These are phyloP conservation scores for Nezara viridula DNA, from an alignment of 2,888 invertebrate species.

Conservation along the genomic window DNA sequence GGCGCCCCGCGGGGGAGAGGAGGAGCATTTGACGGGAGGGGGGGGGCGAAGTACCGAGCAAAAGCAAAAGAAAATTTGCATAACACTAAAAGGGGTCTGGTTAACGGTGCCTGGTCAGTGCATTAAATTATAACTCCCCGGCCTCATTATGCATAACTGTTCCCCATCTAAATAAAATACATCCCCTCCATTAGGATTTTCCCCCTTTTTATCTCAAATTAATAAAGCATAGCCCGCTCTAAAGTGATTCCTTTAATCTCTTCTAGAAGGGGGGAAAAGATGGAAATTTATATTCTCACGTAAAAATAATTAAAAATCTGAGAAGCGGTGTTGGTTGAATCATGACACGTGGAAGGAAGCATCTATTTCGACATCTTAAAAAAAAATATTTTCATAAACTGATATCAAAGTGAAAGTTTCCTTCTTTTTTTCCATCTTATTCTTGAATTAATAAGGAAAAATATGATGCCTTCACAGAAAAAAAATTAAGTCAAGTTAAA, in stretches of 20 bases:
- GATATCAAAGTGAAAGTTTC: too few relatives aligned
- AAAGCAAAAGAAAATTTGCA: constrained; percentile 9
- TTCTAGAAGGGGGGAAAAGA: not conserved
- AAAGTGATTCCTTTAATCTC: constrained; percentile 29
- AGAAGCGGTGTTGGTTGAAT: not conserved
- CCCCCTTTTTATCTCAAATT: not conserved
- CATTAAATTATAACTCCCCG: constrained; percentile 10
- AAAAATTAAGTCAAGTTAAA: too few relatives aligned
- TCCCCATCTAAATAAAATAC: constrained; percentile 32
- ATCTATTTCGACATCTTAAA: too few relatives aligned
- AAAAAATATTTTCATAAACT: too few relatives aligned
- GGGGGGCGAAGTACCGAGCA: not conserved
- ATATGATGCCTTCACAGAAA: too few relatives aligned
- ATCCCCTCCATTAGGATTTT: constrained; percentile 42
- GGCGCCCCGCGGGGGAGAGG: not conserved
- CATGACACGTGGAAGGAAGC: not conserved
- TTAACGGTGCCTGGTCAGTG: not conserved
- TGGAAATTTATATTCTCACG: not conserved
- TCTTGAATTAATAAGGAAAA: too few relatives aligned
- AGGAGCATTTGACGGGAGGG: not conserved
- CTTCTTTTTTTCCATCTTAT: too few relatives aligned
- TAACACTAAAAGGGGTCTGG: not conserved
- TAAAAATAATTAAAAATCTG: not conserved
- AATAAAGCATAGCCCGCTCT: not conserved
- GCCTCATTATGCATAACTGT: constrained; percentile 42